These are phyloP conservation scores for Eilema depressum DNA, from an alignment of 2,888 invertebrate genomes.

Conservation along the genomic window DNA sequence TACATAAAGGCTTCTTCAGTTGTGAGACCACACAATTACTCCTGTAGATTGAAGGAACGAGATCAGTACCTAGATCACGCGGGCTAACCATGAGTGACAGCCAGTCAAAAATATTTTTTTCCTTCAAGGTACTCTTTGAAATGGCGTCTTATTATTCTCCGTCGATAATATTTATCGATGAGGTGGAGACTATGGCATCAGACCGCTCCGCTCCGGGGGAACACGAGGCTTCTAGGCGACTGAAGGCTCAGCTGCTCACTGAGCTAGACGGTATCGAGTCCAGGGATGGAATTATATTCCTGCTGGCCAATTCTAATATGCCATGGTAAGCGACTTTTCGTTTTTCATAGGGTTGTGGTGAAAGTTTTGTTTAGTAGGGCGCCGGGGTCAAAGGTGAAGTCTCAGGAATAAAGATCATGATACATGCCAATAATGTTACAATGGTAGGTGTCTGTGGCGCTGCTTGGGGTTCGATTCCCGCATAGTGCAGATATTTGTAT, in stretches of 20 bases:
- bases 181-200: slow-evolving; percentile 94
- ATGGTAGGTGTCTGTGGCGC: too few relatives aligned
- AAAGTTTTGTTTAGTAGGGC: too few relatives aligned
- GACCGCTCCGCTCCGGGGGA: slow-evolving; percentile 88
- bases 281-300: slow-evolving; percentile 89
- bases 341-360: neutral
- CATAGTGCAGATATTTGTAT: too few relatives aligned
- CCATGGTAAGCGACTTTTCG: slow-evolving; percentile 90
- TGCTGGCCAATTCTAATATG: slow-evolving; percentile 95
- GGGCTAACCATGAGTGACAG: neutral
- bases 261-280: slow-evolving; percentile 93
- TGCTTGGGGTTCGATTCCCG: too few relatives aligned
- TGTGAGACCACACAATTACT: too few relatives aligned
- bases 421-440: too few relatives aligned
- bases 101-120: neutral
- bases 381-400: too few relatives aligned
- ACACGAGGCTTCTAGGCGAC: slow-evolving; percentile 94
- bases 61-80: neutral
- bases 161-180: slow-evolving; percentile 97
- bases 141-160: slow-evolving; percentile 95
- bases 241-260: slow-evolving; percentile 95
- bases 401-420: too few relatives aligned
- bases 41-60: too few relatives aligned
- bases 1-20: too few relatives aligned
- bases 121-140: slow-evolving; percentile 91